phyloP scores from a whole-genome alignment of 2,797 vertebrate species.

The Schizothorax lantsangensis region DNA sequence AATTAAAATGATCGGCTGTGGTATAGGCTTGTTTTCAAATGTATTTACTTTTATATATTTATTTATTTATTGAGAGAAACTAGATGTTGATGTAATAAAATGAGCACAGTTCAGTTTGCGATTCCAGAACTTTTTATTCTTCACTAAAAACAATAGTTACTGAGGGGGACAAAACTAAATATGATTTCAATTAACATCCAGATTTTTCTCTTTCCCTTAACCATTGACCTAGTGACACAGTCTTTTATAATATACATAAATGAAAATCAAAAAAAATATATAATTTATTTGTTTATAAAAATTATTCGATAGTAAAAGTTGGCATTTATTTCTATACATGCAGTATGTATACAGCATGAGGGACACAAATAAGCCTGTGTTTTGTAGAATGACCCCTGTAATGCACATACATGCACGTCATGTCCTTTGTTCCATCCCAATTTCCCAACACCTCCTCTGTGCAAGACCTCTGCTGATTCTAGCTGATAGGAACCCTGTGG shows the following conservation, averaged over 20 bases:
- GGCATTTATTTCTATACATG: not conserved
- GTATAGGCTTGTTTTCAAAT: too few species aligned
- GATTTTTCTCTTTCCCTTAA: not conserved
- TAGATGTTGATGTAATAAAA: not conserved
- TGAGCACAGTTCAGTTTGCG: not conserved
- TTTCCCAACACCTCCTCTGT: slow-evolving; percentile 30
- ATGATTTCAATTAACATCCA: not conserved
- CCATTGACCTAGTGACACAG: not conserved
- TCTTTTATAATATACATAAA: not conserved
- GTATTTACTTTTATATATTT: too few species aligned
- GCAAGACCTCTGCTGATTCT: slow-evolving; percentile 47
- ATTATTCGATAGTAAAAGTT: not conserved
- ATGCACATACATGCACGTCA: slow-evolving; percentile 26
- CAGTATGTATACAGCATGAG: not conserved
- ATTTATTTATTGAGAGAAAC: too few species aligned
- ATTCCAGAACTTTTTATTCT: too few species aligned
- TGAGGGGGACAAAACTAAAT: too few species aligned
- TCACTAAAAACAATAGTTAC: too few species aligned
- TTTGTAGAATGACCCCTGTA: slow-evolving; percentile 22
- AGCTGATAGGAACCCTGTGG: slow-evolving; percentile 43
- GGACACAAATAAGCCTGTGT: not conserved
- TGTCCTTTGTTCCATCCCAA: slow-evolving; percentile 25
- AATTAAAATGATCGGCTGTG: not conserved
- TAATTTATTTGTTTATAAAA: not conserved
- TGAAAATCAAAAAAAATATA: not conserved